phyloP scores from a whole-genome alignment of 1,140 invertebrate genomes.

The Drosophila neocordata region DNA sequence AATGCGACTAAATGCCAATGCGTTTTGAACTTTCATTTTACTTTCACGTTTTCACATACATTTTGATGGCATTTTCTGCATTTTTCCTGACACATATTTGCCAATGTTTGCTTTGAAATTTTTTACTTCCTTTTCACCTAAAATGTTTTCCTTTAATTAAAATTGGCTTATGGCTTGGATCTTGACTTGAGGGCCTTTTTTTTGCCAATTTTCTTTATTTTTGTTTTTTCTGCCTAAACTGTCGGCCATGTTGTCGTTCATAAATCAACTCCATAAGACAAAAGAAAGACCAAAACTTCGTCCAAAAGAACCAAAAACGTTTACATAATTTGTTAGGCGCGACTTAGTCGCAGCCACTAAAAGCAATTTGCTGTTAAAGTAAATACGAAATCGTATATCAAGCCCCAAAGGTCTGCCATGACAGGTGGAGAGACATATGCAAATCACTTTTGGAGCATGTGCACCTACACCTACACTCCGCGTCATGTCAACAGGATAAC shows the following conservation, averaged over 20 bases:
- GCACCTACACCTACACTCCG: background rate
- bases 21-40: constrained; percentile 23
- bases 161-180: constrained; percentile 37
- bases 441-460: constrained; percentile 40
- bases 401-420: constrained; percentile 30
- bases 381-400: constrained; percentile 74
- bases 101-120: constrained; percentile 18
- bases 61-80: constrained; percentile 25
- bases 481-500: background rate
- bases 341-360: constrained; percentile 50
- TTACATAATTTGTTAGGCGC: constrained; percentile 65
- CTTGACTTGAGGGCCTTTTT: constrained; percentile 23
- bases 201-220: constrained; percentile 11
- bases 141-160: constrained; percentile 59
- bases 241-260: constrained; percentile 33
- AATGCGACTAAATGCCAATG: constrained; percentile 16
- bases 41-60: constrained; percentile 1
- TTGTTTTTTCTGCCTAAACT: constrained; percentile 3
- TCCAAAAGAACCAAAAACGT: constrained; percentile 27
- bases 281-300: constrained; percentile 12
- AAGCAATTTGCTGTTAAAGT: constrained; percentile 69
- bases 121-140: constrained; percentile 24
- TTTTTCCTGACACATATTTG: constrained; percentile 42
- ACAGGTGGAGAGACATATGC: constrained; percentile 56
- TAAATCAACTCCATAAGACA: constrained; percentile 52